Evolutionary conservation across 2,113 vertebrate species (phyloP).

Genomic region (Nannospalax galili): DNA sequence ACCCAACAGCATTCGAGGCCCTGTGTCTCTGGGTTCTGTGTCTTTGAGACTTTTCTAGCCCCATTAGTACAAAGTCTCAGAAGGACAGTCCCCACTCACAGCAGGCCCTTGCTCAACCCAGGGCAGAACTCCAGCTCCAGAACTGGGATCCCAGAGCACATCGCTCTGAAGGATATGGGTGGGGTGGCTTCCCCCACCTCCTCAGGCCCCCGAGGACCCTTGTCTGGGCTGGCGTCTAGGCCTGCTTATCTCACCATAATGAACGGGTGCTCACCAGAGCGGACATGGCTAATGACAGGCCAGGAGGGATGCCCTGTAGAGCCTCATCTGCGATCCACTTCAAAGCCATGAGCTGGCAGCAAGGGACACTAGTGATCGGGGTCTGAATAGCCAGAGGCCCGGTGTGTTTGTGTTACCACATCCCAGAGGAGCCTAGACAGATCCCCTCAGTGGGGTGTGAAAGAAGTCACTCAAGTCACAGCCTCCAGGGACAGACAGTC

Average conservation of each 20-base stretch:
- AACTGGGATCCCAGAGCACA: accelerated
- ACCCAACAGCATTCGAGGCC: neutral
- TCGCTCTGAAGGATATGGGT: accelerated
- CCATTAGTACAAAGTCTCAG: accelerated
- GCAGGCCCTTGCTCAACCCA: too few relatives aligned
- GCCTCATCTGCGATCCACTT: neutral
- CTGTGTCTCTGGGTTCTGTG: neutral
- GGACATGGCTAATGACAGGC: slow-evolving; percentile 8
- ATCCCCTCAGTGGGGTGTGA: accelerated
- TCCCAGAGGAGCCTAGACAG: neutral
- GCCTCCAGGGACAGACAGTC: neutral
- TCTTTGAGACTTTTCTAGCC: neutral
- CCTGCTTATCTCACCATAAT: neutral
- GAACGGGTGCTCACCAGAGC: neutral
- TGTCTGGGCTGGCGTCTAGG: neutral
- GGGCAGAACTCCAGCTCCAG: neutral
- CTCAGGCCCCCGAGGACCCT: neutral
- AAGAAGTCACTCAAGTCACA: neutral
- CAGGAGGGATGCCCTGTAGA: neutral
- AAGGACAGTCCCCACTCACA: accelerated
- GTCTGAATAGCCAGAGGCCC: accelerated
- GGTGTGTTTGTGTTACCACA: accelerated
- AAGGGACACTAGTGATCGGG: accelerated
- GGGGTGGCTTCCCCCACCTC: neutral
- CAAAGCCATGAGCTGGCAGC: neutral